These are phyloP conservation scores for Typhlichthys subterraneus DNA, from an alignment of 2,797 vertebrate species.

Conservation along the genomic window DNA sequence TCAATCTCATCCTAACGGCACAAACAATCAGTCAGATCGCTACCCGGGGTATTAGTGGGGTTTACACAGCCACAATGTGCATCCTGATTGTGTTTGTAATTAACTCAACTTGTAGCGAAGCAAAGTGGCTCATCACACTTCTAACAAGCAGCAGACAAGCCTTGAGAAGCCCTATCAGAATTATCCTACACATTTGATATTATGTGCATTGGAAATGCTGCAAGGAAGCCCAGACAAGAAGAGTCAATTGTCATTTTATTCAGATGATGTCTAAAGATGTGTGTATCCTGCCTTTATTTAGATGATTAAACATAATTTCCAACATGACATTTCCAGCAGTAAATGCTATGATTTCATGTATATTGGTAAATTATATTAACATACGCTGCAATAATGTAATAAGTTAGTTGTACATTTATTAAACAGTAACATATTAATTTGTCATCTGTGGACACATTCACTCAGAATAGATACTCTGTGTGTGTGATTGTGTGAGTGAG, in stretches of 20 bases:
- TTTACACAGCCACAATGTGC: slow-evolving; percentile 50
- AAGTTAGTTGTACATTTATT: too few relatives aligned
- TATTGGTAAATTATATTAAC: too few relatives aligned
- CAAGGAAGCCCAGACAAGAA: neutral
- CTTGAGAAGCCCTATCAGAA: slow-evolving; percentile 59
- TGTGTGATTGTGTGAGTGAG: too few relatives aligned
- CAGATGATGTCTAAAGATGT: too few relatives aligned
- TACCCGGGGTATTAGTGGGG: slow-evolving; percentile 36
- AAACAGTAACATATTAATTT: too few relatives aligned
- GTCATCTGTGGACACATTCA: too few relatives aligned
- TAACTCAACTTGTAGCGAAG: slow-evolving; percentile 63
- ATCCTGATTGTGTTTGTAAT: slow-evolving; percentile 74
- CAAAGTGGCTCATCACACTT: slow-evolving; percentile 69
- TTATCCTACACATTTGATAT: slow-evolving; percentile 36
- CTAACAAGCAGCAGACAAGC: slow-evolving; percentile 69
- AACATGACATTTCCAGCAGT: too few relatives aligned
- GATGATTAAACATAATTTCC: too few relatives aligned
- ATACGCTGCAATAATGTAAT: too few relatives aligned
- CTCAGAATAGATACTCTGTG: too few relatives aligned
- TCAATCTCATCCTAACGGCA: slow-evolving; percentile 13
- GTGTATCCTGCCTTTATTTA: too few relatives aligned
- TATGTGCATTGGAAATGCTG: slow-evolving; percentile 36
- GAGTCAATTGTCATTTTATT: neutral
- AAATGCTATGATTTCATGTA: too few relatives aligned
- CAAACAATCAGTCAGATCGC: slow-evolving; percentile 23